Evolutionary conservation across 2,888 invertebrate genomes (phyloP), one percentile per base, ranked within the genome.

Genomic region (Hemaris fuciformis): DNA sequence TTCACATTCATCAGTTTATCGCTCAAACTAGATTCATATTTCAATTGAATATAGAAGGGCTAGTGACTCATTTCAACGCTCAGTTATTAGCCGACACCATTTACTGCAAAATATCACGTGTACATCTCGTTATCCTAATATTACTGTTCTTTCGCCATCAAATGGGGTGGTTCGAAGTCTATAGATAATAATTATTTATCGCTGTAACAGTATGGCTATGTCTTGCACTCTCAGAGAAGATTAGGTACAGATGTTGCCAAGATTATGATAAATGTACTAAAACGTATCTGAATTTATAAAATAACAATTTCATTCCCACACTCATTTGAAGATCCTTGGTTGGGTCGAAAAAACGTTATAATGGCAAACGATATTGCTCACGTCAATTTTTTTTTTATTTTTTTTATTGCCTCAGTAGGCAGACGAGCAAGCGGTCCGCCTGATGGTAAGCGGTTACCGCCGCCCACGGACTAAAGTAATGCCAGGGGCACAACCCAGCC

Each of bases 171-270:
- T 18, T 97, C 97, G 7, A 98, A 98, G 80, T 98, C 98, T 8
- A 93, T 99, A 74, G 99, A 99, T 91, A 99, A 99, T 93, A 82
- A 96, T 98, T 60, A 97, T 98, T 79, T 98, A 98, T 88, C 95
- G 97, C 63, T 99, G 99, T 89, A 96, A 97, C 64, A 97, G 97
- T 84, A 98, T 99, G 98, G 99, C 99, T 97, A 94, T 99, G 99
- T 85, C 92, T 99, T 76, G 98, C 98, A 25, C 93, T 98, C 65
- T 95, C 97, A 3, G 96, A 97, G 77, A 98, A 98, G 83, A 99
- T 97, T 85, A 96, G 96, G 62, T 99, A 99, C 88, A 99, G 99
- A 58, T 99, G 99, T 99, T 99, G 99, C 84, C 97, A 97, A 82
- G 97, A 97, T 63, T 97, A 97, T 0, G 96, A 97, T 81, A 94